Conservation (phyloP, 2,888 invertebrate genomes). For the Sesia bembeciformis region DNA sequence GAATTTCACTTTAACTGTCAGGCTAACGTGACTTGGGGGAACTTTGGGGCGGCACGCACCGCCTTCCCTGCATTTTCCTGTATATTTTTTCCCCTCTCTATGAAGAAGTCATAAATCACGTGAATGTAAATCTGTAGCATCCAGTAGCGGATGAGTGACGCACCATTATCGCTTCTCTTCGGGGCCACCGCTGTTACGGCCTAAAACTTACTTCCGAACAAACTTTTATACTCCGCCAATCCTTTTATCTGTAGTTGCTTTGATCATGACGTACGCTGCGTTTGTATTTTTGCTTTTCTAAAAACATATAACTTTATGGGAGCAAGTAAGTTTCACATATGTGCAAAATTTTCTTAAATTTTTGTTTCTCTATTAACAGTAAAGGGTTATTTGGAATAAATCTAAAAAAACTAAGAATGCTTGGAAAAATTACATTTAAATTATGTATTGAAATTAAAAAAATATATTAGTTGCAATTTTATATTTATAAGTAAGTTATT, state of each 20-base stretch:
- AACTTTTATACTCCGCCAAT: conserved; percentile 26
- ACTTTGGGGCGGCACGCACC: conserved; percentile 11
- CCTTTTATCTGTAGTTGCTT: conserved; percentile 23
- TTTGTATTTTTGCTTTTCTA: neutral
- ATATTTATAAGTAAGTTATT: too few species aligned
- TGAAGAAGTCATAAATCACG: conserved; percentile 72
- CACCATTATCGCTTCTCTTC: conserved; percentile 58
- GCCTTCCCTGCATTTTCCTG: conserved; percentile 37
- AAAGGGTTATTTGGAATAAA: too few species aligned
- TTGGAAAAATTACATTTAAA: too few species aligned
- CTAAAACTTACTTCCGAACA: conserved; percentile 43
- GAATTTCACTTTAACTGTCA: neutral
- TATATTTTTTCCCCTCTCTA: conserved; percentile 65
- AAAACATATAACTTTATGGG: neutral
- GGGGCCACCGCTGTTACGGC: conserved; percentile 30
- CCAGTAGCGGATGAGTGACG: conserved; percentile 68
- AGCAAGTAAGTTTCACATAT: neutral
- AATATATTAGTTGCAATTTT: too few species aligned
- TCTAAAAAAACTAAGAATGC: too few species aligned
- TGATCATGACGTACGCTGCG: neutral
- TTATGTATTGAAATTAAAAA: too few species aligned
- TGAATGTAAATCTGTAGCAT: conserved; percentile 71
- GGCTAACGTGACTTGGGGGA: neutral
- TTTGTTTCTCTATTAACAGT: too few species aligned
- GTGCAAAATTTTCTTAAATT: neutral